Evolutionary conservation across 2,113 vertebrate species (phyloP), one percentile per base, ranked within the genome.

Genomic region (Semnornis frantzii): DNA sequence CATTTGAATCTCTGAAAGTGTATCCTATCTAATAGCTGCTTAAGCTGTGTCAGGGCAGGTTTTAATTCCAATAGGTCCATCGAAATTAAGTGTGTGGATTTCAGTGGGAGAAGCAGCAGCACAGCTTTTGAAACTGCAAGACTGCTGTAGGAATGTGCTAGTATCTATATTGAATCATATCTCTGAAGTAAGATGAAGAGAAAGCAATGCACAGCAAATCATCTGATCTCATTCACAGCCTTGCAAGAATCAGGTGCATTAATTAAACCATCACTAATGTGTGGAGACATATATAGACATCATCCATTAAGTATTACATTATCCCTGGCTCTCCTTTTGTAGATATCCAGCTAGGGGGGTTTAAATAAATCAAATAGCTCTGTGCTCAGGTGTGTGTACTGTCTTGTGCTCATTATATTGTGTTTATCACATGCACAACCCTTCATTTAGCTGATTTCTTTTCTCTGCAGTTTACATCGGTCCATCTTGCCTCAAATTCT

Each of bases 401-500:
- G 89, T 33, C 27, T 77, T 57, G 7, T 87, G 15, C 30, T 89
- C 3, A 4, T 75, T 74, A 44, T 77, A 33, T 48, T 72, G 54
- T 11, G 21, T 58, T 94, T 87, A 74, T 62, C 14, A 73, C 17
- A 7, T 62, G 33, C 20, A 44, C 72, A 77, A 58, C 57, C 9
- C 6, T 63, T 82, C 59, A 64, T 94, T 72, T 95, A 81, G 75
- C 75, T 63, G 30, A 81, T 93, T 82, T 93, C 63, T 97, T 94
- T 97, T 81, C 92, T 91, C 89, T 95, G 77, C 96, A 99, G 99
- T 99, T 95, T 99, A 99, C 92, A 98, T 99, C 57, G 99, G 99
- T 66, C 99, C 99, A 12, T 98, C 99, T 12, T 99, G 99, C 95
- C 98, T 99, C 94, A 99, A 98, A 77, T 99, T 99, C 97, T 99